These are phyloP conservation scores for Apteryx owenii DNA, from an alignment of 2,113 vertebrate species.

Conservation along the genomic window DNA sequence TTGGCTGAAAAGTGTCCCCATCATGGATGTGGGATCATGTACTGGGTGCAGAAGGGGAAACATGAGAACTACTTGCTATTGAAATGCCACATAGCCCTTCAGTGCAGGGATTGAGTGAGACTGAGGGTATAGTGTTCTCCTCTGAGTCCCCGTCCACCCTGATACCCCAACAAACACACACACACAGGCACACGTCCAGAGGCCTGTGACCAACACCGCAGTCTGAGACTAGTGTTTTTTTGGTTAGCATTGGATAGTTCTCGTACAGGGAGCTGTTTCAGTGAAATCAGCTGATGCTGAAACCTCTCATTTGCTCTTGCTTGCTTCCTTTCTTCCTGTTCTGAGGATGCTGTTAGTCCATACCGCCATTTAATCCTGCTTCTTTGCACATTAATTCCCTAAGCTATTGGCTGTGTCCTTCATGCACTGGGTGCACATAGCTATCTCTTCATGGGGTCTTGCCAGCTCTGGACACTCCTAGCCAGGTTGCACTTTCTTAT, in stretches of 20 bases:
- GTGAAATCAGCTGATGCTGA: not conserved
- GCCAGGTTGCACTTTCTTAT: not conserved
- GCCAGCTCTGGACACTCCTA: not conserved
- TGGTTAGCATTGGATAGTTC: not conserved
- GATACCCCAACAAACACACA: not conserved
- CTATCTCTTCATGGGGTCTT: not conserved
- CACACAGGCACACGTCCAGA: not conserved
- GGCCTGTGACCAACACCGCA: not conserved
- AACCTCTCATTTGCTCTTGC: not conserved
- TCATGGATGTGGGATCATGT: rapidly evolving
- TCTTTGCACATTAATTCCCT: not conserved
- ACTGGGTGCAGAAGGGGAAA: not conserved
- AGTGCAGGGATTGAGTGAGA: not conserved
- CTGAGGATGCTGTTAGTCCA: not conserved
- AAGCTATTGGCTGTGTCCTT: not conserved
- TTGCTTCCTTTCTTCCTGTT: not conserved
- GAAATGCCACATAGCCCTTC: not conserved
- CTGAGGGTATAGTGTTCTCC: not conserved
- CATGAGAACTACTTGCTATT: not conserved
- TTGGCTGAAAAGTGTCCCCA: not conserved
- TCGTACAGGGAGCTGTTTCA: not conserved
- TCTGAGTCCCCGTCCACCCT: not conserved
- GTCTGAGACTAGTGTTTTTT: not conserved
- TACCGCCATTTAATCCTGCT: not conserved
- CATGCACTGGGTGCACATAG: not conserved